Conservation (phyloP, 1,140 invertebrate species). For the Trichogramma pretiosum region DNA sequence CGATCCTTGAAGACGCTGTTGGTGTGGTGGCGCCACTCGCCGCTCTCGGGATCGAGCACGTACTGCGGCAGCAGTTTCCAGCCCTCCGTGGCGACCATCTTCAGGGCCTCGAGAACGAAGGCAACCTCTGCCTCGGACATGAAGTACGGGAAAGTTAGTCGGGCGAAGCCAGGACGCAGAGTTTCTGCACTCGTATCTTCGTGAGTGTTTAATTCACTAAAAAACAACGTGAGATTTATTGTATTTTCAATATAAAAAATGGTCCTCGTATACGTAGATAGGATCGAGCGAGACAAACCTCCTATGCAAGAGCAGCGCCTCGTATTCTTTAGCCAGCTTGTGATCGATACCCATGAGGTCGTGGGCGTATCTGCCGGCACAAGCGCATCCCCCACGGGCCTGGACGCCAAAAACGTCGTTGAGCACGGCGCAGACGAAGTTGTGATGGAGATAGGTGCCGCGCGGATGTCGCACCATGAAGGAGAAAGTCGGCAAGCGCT, state of each 20-base stretch:
- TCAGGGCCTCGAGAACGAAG: constrained; percentile 75
- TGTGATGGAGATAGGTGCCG: constrained; percentile 80
- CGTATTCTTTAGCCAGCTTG: constrained; percentile 65
- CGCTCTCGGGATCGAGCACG: constrained; percentile 74
- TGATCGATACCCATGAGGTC: constrained; percentile 76
- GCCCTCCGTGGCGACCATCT: constrained; percentile 79
- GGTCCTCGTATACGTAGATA: no score
- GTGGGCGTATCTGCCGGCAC: constrained; percentile 77
- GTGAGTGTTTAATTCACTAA: no score
- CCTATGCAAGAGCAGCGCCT: constrained; percentile 65
- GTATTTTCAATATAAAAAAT: no score
- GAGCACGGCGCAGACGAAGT: constrained; percentile 77
- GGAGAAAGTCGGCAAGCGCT: constrained; percentile 75
- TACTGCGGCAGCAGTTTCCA: constrained; percentile 88
- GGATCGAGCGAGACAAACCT: no score
- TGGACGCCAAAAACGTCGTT: constrained; percentile 92
- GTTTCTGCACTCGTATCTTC: constrained; percentile 53
- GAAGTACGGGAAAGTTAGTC: constrained; percentile 80
- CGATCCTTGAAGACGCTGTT: constrained; percentile 70
- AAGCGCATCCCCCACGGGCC: constrained; percentile 75
- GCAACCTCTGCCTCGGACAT: constrained; percentile 69
- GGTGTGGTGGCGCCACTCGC: constrained; percentile 80
- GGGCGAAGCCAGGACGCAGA: constrained; percentile 75
- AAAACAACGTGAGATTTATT: no score
- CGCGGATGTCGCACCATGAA: constrained; percentile 74